Percentiles rank a stretch among this genome's conserved stretches.
phyloP scores from a whole-genome alignment of 2,797 vertebrate genomes.

The Ataeniobius toweri region DNA sequence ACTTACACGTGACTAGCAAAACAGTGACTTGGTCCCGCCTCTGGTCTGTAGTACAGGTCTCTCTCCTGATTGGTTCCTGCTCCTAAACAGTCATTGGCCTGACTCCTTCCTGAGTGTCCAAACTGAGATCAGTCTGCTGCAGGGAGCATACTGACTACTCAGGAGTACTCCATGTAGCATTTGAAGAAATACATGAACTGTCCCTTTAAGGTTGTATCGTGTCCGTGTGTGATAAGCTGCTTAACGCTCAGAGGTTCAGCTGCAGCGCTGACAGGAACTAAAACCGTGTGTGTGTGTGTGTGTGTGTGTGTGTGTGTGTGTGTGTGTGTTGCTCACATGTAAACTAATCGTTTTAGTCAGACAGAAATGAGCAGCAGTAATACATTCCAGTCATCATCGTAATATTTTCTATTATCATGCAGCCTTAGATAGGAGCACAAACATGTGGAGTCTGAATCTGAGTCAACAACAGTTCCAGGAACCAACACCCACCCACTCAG shows the following conservation, averaged over 20 bases:
- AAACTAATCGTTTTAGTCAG: neutral
- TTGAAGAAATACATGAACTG: neutral
- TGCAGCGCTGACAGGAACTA: constrained; percentile 22
- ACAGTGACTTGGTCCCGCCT: neutral
- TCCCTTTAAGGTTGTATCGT: neutral
- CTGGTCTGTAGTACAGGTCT: neutral
- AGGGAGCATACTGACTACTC: neutral
- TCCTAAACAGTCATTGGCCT: no score
- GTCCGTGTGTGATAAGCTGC: constrained; percentile 35
- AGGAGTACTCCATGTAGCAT: neutral
- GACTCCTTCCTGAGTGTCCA: no score
- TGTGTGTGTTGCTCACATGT: no score
- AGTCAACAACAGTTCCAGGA: neutral
- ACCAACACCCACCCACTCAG: neutral
- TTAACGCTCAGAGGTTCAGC: constrained; percentile 24
- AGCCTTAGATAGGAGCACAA: neutral
- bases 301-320: constrained; percentile 9
- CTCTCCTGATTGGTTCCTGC: neutral
- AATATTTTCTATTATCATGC: no score
- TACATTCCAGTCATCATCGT: no score
- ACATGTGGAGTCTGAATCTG: neutral
- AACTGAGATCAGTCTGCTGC: neutral
- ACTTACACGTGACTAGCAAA: neutral
- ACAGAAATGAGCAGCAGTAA: no score
- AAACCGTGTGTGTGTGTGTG: constrained; percentile 13